Evolutionary conservation across 35 echinoderm and acorn worm species (phyloP).

Genomic region (Apostichopus parvimensis): DNA sequence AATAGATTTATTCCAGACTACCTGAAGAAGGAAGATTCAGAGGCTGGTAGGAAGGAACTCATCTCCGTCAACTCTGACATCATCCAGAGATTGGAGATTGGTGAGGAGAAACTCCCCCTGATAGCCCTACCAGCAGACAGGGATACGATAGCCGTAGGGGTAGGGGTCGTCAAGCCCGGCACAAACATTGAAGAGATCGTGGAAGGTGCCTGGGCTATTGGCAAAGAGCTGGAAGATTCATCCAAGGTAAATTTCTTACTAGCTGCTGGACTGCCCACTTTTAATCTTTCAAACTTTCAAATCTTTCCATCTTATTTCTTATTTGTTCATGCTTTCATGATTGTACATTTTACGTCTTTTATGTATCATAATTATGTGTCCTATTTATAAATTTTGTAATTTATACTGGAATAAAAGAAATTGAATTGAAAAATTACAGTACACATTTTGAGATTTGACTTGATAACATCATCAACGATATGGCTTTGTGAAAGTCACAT

Average conservation of each 20-base stretch:
- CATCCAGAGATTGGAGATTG: constrained; percentile 78
- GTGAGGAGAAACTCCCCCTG: constrained; percentile 54
- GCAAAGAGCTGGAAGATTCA: constrained; percentile 97
- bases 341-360: too few relatives aligned
- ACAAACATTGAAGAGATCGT: constrained; percentile 82
- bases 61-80: constrained; percentile 82
- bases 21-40: constrained; percentile 73
- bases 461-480: too few relatives aligned
- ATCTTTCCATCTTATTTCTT: too few relatives aligned
- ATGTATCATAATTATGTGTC: too few relatives aligned
- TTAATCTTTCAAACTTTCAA: too few relatives aligned
- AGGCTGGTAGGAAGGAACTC: constrained; percentile 68
- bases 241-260: constrained; percentile 69
- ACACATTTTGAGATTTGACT: too few relatives aligned
- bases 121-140: not conserved
- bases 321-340: too few relatives aligned
- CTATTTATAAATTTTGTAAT: too few relatives aligned
- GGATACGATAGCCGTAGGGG: constrained; percentile 72
- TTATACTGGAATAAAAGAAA: too few relatives aligned
- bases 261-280: not conserved
- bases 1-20: constrained; percentile 93
- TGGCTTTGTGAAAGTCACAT: too few relatives aligned
- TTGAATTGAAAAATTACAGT: too few relatives aligned
- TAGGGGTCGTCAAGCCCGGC: constrained; percentile 68
- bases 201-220: constrained; percentile 66